phyloP scores from a whole-genome alignment of 2,113 vertebrate genomes.

The Odontesthes bonariensis region DNA sequence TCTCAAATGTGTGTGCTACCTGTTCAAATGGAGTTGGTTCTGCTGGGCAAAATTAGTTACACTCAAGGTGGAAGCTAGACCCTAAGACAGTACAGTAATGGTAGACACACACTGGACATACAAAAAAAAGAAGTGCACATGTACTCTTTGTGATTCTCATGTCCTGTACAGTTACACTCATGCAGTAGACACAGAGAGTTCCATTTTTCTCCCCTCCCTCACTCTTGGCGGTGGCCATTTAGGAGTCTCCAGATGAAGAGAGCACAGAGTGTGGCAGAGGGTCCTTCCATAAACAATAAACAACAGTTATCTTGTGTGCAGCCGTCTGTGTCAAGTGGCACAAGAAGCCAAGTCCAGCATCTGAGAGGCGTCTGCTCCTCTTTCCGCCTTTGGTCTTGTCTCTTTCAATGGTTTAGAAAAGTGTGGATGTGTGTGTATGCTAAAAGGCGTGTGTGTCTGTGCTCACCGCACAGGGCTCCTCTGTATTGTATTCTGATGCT shows the following conservation, averaged over 20 bases:
- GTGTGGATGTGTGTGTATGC: slow-evolving; percentile 69
- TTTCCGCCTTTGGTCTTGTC: slow-evolving; percentile 73
- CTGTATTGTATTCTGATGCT: slow-evolving; percentile 80
- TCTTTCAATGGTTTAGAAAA: slow-evolving; percentile 73
- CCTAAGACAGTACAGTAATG: background rate
- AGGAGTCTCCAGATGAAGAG: slow-evolving; percentile 69
- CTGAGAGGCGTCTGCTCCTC: slow-evolving; percentile 76
- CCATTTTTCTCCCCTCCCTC: slow-evolving; percentile 34
- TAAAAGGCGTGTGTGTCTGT: slow-evolving; percentile 55
- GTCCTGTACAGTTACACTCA: background rate
- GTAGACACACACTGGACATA: background rate
- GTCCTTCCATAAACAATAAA: slow-evolving; percentile 80
- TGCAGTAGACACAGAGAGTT: slow-evolving; percentile 51
- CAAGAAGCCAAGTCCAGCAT: slow-evolving; percentile 73
- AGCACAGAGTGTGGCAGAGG: slow-evolving; percentile 71
- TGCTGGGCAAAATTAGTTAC: slow-evolving; percentile 28
- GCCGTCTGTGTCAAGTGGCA: slow-evolving; percentile 75
- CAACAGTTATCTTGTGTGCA: slow-evolving; percentile 80
- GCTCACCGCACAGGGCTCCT: slow-evolving; percentile 73
- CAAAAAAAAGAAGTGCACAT: background rate
- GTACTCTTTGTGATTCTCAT: background rate
- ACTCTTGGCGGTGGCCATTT: slow-evolving; percentile 53
- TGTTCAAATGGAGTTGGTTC: slow-evolving; percentile 12
- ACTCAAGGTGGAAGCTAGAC: slow-evolving; percentile 19
- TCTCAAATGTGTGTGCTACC: slow-evolving; percentile 9